Evolutionary conservation across 2,888 invertebrate genomes (phyloP), one percentile per base, ranked within the genome.

Genomic region (Hololepta plana): DNA sequence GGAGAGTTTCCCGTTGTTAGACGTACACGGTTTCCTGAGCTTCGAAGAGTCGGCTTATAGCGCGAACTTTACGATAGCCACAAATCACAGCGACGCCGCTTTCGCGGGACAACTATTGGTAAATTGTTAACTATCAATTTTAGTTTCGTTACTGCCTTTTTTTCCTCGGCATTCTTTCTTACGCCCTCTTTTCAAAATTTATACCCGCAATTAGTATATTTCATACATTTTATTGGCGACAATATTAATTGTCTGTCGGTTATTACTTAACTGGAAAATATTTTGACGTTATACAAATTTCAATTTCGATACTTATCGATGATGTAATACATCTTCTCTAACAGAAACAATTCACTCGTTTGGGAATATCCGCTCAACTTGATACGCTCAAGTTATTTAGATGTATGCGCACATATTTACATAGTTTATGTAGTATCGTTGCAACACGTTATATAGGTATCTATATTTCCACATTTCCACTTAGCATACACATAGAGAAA

Each of bases 71-170:
- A 51, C 54, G 8, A 47, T 63, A 15, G 53, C 43, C 29, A 64
- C 66, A 22, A 51, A 56, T 12, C 48, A 57, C 28, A 63, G 62
- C 26, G 45, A 47, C 30, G 48, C 68, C 26, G 58, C 62, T 12
- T 34, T 69, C 26, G 52, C 53, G 15, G 63, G 62, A 13, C 55
- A 57, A 11, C 43, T 65, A n/a, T 66, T 68, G 58, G 64, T 67
- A 20, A 10, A n/a, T n/a, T n/a, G n/a, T n/a, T n/a, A n/a, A n/a
- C n/a, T n/a, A n/a, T n/a, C n/a, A n/a, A n/a, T n/a, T n/a, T n/a
- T n/a, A n/a, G n/a, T n/a, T n/a, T n/a, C n/a, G n/a, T n/a, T n/a
- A n/a, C n/a, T n/a, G n/a, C n/a, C n/a, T n/a, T n/a, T n/a, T n/a
- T n/a, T n/a, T n/a, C n/a, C n/a, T n/a, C n/a, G n/a, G n/a, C n/a